Evolutionary conservation across 1,140 invertebrate genomes (phyloP), one percentile per base, ranked within the genome.

Genomic region (Drosophila varians): DNA sequence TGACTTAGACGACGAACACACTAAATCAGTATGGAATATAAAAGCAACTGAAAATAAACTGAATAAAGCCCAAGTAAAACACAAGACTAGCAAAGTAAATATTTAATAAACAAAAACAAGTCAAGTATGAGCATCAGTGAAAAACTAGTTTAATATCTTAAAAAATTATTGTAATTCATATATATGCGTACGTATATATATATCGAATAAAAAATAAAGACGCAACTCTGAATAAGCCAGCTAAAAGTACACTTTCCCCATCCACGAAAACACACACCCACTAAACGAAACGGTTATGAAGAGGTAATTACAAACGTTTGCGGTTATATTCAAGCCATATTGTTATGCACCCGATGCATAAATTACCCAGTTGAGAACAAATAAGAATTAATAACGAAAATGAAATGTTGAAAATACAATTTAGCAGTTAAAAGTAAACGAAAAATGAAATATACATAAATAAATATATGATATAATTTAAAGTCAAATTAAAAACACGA

Each of bases 251-350:
- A 28, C 6, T 7, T 9, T 9, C 9, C 28, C 28, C 9, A 45
- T 31, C 71, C 58, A 66, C 65, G 54, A 79, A 65, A 77, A 57
- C 25, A 66, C 38, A 68, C 45, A 62, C 64, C 38, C 42, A 60
- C 49, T 74, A 40, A 73, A 68, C 53, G 51, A 76, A 72, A 51
- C 46, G 72, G 65, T 68, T 75, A 79, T 62, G 40, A 58, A 54
- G 77, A 47, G 65, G 55, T 47, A 46, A 56, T 40, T 54, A 38
- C 28, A 26, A 74, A 74, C 60, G 53, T 66, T 78, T 65, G 74
- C 82, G 82, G 77, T 87, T 87, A 80, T 74, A 69, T 86, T 86
- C 77, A 87, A 74, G 80, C 80, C 80, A 86, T 87, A 84, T 84
- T 84, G 80, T 84, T 84, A 84, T 87, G 80, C 82, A 72, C 61